Conservation (phyloP, 2,888 invertebrate genomes). For the Drosophila kambysellisi region DNA sequence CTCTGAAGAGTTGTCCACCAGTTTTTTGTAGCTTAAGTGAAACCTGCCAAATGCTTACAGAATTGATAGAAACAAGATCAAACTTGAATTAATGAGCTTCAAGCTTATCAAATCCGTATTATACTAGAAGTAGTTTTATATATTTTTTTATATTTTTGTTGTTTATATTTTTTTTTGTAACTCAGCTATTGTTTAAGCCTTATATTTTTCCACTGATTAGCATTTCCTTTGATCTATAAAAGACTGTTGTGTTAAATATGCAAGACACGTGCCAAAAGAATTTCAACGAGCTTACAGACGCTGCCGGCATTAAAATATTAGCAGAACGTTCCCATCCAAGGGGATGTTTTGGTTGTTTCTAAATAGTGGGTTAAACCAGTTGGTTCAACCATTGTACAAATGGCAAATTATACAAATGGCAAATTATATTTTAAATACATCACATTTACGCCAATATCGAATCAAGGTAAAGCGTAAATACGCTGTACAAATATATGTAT, state of each 20-base stretch:
- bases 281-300: constrained; percentile 55
- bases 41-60: neutral
- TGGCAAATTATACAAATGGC: neutral
- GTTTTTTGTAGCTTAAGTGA: neutral
- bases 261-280: constrained; percentile 62
- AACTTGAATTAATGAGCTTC: neutral
- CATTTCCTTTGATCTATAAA: constrained; percentile 45
- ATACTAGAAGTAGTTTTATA: neutral
- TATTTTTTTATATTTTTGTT: neutral
- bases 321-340: constrained; percentile 31
- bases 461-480: neutral
- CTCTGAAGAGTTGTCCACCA: neutral
- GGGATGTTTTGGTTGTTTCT: constrained; percentile 47
- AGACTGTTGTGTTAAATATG: constrained; percentile 39
- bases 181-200: neutral
- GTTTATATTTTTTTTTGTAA: neutral
- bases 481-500: neutral
- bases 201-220: constrained; percentile 22
- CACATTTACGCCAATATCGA: neutral
- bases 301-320: constrained; percentile 62
- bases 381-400: constrained; percentile 9
- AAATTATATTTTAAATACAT: constrained; percentile 6
- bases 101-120: neutral
- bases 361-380: constrained; percentile 60
- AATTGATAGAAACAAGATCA: neutral